Evolutionary conservation across 2,888 invertebrate species (phyloP).

Genomic region (Asteroscopus sphinx): DNA sequence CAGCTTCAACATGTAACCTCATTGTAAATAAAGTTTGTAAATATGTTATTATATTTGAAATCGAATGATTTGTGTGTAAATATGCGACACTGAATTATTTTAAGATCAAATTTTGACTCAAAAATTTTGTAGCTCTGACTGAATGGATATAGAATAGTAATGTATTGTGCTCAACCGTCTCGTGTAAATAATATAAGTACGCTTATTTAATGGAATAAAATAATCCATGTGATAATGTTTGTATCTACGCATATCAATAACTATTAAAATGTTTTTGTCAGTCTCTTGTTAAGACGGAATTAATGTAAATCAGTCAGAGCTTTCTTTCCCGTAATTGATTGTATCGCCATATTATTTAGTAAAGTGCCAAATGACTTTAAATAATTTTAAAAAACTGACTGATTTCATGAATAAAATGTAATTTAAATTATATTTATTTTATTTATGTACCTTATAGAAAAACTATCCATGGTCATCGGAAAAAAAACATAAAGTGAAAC

Average conservation of each 20-base stretch:
- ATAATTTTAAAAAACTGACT: constrained; percentile 87
- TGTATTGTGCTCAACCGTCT: constrained; percentile 23
- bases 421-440: constrained; percentile 54
- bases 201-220: constrained; percentile 51
- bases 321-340: constrained; percentile 59
- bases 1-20: constrained; percentile 46
- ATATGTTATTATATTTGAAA: constrained; percentile 46
- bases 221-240: constrained; percentile 54
- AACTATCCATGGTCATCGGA: not conserved
- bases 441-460: constrained; percentile 10
- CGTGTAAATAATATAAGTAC: constrained; percentile 52
- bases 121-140: constrained; percentile 55
- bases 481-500: too few relatives aligned
- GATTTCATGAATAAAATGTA: constrained; percentile 75
- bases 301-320: constrained; percentile 59
- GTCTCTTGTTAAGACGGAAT: constrained; percentile 29
- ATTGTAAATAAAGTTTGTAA: constrained; percentile 61
- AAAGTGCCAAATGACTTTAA: constrained; percentile 87
- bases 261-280: constrained; percentile 36
- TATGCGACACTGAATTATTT: constrained; percentile 47
- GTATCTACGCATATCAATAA: constrained; percentile 35
- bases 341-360: constrained; percentile 85
- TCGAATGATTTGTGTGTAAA: constrained; percentile 46
- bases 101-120: constrained; percentile 51
- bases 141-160: constrained; percentile 19